Base-by-base conservation (phyloP, 2,888 invertebrate species). In the Troides aeacus region DNA sequence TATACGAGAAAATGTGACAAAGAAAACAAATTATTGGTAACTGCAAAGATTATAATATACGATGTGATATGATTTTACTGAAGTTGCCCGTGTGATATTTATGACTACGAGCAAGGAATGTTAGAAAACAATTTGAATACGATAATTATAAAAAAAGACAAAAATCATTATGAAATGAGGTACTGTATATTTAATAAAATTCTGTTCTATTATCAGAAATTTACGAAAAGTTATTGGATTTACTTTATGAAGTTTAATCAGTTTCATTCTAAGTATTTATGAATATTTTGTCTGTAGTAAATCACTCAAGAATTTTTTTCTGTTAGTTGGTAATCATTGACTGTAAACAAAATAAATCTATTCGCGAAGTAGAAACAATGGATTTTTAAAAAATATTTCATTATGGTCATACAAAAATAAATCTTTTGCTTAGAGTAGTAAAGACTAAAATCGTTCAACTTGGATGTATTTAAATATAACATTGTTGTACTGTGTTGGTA, bases 401-500 rank as follows among this genome's bases (percentile, higher is more conserved):
- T 53, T 39, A 42, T 53, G 50, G 68, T 69, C 76, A 79, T 78
- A 76, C 73, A 62, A 85, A 84, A 82, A 69, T 72, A 71, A 75
- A 74, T 75, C 80, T 76, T 82, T 72, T 66, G 8, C 0, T 53
- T 63, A 70, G 67, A 71, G 5, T 68, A 10, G 76, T 80, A 90
- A 78, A 82, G 86, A 75, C 79, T 81, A 85, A 76, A 85, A 78
- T 87, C 79, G 84, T 79, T 78, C 72, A 78, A 75, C 81, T 72
- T 71, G 71, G 75, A 74, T 75, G 74, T 77, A 77, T 80, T 77
- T 75, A 81, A 79, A 81, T 88, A 85, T 78, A 83, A 82, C 86
- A 84, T 87, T 90, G 76, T 86, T 79, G 79, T 84, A 84, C 81
- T 78, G 79, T 78, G 81, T 80, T 77, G 78, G 83, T 76, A 75